These are phyloP conservation scores for Drosophila bocki DNA, from an alignment of 1,140 invertebrate species.

Conservation along the genomic window DNA sequence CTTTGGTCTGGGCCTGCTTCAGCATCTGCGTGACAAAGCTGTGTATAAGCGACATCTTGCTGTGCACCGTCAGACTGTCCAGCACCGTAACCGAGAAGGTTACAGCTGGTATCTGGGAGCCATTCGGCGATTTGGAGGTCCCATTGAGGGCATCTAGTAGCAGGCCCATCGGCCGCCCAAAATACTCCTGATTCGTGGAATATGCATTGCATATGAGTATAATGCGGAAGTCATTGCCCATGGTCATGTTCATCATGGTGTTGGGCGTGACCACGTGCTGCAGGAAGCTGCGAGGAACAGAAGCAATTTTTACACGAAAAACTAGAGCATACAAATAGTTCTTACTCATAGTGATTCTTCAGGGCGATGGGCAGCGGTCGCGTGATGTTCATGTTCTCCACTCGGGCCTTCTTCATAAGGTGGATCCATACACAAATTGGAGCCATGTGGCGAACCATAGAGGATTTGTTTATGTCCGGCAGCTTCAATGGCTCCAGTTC, in stretches of 20 bases:
- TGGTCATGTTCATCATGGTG: constrained; percentile 87
- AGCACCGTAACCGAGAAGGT: constrained; percentile 96
- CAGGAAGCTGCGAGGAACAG: constrained; percentile 88
- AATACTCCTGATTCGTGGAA: constrained; percentile 94
- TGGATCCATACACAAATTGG: constrained; percentile 98
- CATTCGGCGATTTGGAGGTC: constrained; percentile 88
- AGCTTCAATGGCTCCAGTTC: constrained; percentile 95
- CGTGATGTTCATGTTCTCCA: constrained; percentile 91
- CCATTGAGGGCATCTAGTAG: constrained; percentile 95
- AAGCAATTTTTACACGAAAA: neutral
- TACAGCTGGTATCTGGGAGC: constrained; percentile 87
- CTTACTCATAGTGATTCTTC: constrained; percentile 93
- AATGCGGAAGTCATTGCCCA: constrained; percentile 94
- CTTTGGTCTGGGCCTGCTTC: constrained; percentile 89
- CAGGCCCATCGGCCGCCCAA: constrained; percentile 93
- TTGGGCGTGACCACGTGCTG: constrained; percentile 92
- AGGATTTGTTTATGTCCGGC: constrained; percentile 94
- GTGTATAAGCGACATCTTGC: constrained; percentile 99
- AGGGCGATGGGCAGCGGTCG: constrained; percentile 93
- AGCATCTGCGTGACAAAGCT: constrained; percentile 84
- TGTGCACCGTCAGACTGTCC: constrained; percentile 98
- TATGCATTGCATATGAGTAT: constrained; percentile 97
- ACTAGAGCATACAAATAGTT: constrained; percentile 13
- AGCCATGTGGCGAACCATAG: constrained; percentile 95
- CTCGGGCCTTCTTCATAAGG: constrained; percentile 96